These are phyloP conservation scores for Drosophila busckii DNA, from an alignment of 1,140 invertebrate species.

Conservation along the genomic window DNA sequence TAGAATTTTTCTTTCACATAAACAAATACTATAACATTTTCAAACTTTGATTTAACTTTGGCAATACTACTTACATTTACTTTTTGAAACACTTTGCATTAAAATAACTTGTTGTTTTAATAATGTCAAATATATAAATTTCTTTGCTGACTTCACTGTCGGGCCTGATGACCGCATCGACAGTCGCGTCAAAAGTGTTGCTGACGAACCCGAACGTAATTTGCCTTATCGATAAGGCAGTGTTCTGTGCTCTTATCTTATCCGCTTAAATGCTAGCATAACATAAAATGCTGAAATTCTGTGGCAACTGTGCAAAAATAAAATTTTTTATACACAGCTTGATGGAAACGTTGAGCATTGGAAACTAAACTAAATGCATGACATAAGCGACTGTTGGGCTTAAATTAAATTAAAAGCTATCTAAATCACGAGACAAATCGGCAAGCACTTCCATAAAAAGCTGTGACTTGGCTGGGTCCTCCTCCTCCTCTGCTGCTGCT, in stretches of 20 bases:
- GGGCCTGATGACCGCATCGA: constrained; percentile 8
- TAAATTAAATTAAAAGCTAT: constrained; percentile 73
- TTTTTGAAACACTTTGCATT: too few relatives aligned
- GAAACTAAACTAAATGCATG: constrained; percentile 21
- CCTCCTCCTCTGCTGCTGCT: neutral
- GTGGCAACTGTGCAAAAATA: constrained; percentile 34
- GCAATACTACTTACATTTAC: too few relatives aligned
- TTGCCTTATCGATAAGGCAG: constrained; percentile 18
- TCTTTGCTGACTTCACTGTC: constrained; percentile 2
- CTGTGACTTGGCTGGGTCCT: constrained; percentile 58
- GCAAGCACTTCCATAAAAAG: constrained; percentile 76
- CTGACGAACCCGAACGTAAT: constrained; percentile 5
- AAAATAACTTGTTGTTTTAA: too few relatives aligned
- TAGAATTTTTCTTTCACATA: too few relatives aligned
- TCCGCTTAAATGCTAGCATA: constrained; percentile 9
- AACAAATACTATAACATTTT: too few relatives aligned
- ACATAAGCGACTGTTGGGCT: constrained; percentile 26
- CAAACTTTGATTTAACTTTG: too few relatives aligned
- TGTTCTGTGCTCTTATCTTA: constrained; percentile 26
- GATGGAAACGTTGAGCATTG: neutral
- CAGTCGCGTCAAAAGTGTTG: constrained; percentile 7
- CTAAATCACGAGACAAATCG: constrained; percentile 71
- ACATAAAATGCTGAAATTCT: constrained; percentile 5
- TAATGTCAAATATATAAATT: neutral
- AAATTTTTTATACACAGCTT: constrained; percentile 32